Percentiles rank a stretch among this genome's conserved stretches.
phyloP scores from a whole-genome alignment of 2,888 invertebrate species.

The Perizoma flavofasciatum region DNA sequence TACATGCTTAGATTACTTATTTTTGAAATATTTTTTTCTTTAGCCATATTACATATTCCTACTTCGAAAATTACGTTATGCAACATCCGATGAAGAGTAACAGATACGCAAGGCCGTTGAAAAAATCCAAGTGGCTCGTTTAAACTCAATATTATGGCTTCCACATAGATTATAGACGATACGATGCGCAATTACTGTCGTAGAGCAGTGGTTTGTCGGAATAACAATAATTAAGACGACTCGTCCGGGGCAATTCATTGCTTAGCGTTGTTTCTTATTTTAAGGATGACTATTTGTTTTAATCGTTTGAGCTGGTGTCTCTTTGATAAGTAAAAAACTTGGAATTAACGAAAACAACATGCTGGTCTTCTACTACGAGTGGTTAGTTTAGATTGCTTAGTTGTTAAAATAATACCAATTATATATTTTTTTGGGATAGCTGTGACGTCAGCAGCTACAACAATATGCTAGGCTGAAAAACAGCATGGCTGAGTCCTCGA shows the following conservation, averaged over 20 bases:
- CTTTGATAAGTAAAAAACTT: not conserved
- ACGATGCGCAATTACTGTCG: constrained; percentile 59
- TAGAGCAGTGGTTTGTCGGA: constrained; percentile 55
- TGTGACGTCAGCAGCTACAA: no score
- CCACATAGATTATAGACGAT: constrained; percentile 62
- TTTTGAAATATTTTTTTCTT: no score
- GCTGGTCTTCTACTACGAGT: no score
- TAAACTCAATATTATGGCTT: constrained; percentile 64
- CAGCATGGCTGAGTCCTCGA: no score
- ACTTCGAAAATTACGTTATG: constrained; percentile 44
- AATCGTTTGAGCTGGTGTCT: constrained; percentile 4
- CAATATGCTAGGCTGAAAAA: no score
- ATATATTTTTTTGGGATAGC: no score
- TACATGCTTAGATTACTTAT: no score
- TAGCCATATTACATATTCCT: not conserved
- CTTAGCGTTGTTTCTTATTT: constrained; percentile 14
- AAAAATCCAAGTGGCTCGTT: constrained; percentile 60
- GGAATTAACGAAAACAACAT: no score
- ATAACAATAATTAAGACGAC: constrained; percentile 72
- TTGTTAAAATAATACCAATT: no score
- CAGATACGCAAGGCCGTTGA: constrained; percentile 55
- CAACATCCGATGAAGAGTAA: constrained; percentile 56
- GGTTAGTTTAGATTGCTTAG: no score
- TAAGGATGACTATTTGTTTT: constrained; percentile 25
- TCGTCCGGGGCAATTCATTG: constrained; percentile 34